Conservation (phyloP, 2,888 invertebrate species). For the Tinea semifulvella region DNA sequence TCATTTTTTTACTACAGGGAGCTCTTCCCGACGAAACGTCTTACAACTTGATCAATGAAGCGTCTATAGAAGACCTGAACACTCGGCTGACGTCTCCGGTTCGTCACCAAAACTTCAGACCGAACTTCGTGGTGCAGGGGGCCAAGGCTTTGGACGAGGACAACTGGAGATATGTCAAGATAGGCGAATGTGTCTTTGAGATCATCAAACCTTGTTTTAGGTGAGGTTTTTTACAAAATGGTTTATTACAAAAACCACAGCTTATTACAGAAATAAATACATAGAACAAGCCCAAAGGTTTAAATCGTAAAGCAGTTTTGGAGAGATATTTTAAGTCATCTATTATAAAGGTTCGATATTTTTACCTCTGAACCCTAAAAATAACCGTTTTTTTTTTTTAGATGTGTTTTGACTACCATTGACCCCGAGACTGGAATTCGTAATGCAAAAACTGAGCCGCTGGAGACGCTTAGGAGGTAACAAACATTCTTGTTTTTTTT, state of each 20-base stretch:
- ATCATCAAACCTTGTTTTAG: constrained; percentile 73
- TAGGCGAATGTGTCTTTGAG: constrained; percentile 71
- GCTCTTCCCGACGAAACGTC: constrained; percentile 73
- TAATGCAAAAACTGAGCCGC: constrained; percentile 67
- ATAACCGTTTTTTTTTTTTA: constrained; percentile 26
- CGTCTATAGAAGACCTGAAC: constrained; percentile 74
- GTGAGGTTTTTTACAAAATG: constrained; percentile 31
- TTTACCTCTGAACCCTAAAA: too few relatives aligned
- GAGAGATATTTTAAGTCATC: too few relatives aligned
- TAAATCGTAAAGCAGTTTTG: too few relatives aligned
- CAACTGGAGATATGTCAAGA: constrained; percentile 74
- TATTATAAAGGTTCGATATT: too few relatives aligned
- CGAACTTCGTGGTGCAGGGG: constrained; percentile 73
- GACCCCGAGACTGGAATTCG: constrained; percentile 72
- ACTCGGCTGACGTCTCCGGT: constrained; percentile 59
- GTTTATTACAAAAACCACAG: too few relatives aligned
- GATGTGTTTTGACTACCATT: constrained; percentile 77
- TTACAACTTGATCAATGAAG: constrained; percentile 72
- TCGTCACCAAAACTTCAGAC: constrained; percentile 67
- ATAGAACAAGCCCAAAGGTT: too few relatives aligned
- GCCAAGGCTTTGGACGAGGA: constrained; percentile 72
- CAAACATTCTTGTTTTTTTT: not conserved
- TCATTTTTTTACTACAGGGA: constrained; percentile 47
- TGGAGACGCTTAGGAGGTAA: constrained; percentile 72
- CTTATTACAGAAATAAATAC: too few relatives aligned